Percentiles rank a stretch among this genome's conserved stretches.
These are phyloP conservation scores for Anoplius nigerrimus DNA, from an alignment of 2,888 invertebrate genomes.

Conservation along the genomic window DNA sequence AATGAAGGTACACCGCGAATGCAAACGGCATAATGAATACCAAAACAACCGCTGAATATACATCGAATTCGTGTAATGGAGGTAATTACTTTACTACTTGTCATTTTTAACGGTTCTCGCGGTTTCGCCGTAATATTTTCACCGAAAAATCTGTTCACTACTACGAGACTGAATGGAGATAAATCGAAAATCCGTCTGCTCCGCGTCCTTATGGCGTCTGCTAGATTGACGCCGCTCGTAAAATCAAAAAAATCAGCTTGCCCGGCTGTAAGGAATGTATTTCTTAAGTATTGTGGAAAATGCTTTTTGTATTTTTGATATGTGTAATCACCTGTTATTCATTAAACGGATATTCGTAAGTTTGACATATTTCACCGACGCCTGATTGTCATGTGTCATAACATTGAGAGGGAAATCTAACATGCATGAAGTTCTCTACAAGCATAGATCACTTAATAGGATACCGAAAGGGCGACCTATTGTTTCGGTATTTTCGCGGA, in stretches of 20 bases:
- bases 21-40: slow-evolving; percentile 62
- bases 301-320: too few relatives aligned
- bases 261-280: background rate
- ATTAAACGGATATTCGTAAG: background rate
- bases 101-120: slow-evolving; percentile 17
- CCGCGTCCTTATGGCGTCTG: slow-evolving; percentile 75
- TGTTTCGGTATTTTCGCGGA: too few relatives aligned
- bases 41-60: slow-evolving; percentile 61
- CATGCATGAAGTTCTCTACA: too few relatives aligned
- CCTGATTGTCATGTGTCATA: slow-evolving; percentile 35
- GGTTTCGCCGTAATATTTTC: background rate
- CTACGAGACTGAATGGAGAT: slow-evolving; percentile 12
- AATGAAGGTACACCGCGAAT: slow-evolving; percentile 65
- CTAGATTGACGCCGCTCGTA: slow-evolving; percentile 67
- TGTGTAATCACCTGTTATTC: background rate
- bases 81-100: slow-evolving; percentile 47
- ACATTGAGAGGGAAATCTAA: slow-evolving; percentile 18
- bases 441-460: too few relatives aligned
- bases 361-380: slow-evolving; percentile 5
- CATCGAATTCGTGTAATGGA: slow-evolving; percentile 62
- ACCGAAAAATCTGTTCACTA: background rate
- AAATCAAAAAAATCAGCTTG: slow-evolving; percentile 25
- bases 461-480: too few relatives aligned
- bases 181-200: slow-evolving; percentile 73
- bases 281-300: too few relatives aligned